Conservation (phyloP, 2,797 vertebrate species). For the Catostomus latipinnis region DNA sequence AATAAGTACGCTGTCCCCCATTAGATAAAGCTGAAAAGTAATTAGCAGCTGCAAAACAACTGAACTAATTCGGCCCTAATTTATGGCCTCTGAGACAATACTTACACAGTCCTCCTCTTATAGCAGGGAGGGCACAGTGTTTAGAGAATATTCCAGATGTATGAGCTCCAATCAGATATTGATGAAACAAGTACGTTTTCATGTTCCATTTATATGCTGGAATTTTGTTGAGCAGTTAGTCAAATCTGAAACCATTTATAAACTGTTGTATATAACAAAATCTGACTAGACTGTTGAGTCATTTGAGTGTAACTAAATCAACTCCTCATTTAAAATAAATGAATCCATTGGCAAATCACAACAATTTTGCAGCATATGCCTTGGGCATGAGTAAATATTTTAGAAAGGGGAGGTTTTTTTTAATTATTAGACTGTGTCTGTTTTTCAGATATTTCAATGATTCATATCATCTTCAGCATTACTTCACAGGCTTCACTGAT, state of each 20-base stretch:
- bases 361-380: constrained; percentile 21
- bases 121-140: background rate
- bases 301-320: constrained; percentile 18
- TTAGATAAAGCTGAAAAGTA: constrained; percentile 58
- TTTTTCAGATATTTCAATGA: constrained; percentile 39
- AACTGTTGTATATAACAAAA: background rate
- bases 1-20: constrained; percentile 62
- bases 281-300: background rate
- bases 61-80: constrained; percentile 47
- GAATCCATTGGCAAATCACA: constrained; percentile 5
- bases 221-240: background rate
- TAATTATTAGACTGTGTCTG: constrained; percentile 34
- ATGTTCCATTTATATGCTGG: background rate
- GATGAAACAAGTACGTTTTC: constrained; percentile 1
- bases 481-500: constrained; percentile 45
- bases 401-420: constrained; percentile 5
- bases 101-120: constrained; percentile 39
- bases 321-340: constrained; percentile 11
- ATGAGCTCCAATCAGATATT: constrained; percentile 5
- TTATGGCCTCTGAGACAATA: constrained; percentile 57
- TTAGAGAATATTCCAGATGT: constrained; percentile 19
- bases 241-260: background rate
- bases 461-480: constrained; percentile 40
- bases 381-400: constrained; percentile 22
- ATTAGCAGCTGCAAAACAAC: constrained; percentile 61